Percentiles rank a stretch among this genome's conserved stretches.
These are phyloP conservation scores for Nymphalis c-album DNA, from an alignment of 2,888 invertebrate genomes.

Conservation along the genomic window DNA sequence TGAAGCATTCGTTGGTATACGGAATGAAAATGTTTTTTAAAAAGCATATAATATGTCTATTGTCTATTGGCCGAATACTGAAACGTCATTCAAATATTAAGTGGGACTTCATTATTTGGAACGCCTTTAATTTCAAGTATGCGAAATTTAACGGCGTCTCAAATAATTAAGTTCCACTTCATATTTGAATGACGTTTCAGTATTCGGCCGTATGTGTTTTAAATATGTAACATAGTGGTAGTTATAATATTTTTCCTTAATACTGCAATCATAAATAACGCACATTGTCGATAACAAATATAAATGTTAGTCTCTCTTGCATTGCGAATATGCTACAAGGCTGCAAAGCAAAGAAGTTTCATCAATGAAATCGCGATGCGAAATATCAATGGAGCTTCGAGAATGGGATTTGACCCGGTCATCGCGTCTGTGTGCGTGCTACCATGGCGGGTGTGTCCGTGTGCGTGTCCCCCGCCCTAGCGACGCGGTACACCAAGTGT, in stretches of 20 bases:
- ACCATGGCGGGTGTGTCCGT: conserved; percentile 43
- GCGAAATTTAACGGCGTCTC: too few species aligned
- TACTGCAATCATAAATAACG: neutral
- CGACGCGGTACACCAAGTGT: conserved; percentile 7
- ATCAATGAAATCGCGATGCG: conserved; percentile 73
- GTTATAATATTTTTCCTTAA: neutral
- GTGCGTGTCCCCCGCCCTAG: conserved; percentile 33
- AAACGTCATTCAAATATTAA: too few species aligned
- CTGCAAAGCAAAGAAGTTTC: conserved; percentile 46
- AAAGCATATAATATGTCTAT: too few species aligned
- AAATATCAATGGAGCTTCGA: conserved; percentile 77
- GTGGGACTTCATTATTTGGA: too few species aligned
- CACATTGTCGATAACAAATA: neutral
- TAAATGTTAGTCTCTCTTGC: neutral
- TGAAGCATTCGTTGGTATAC: too few species aligned
- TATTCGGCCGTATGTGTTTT: neutral
- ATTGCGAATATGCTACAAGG: conserved; percentile 19
- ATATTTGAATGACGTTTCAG: too few species aligned
- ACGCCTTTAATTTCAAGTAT: too few species aligned
- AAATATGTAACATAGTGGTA: neutral
- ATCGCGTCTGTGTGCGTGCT: conserved; percentile 55
- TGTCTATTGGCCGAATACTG: too few species aligned
- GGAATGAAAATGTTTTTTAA: too few species aligned
- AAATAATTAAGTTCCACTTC: too few species aligned
- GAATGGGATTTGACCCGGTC: conserved; percentile 74